phyloP scores from a whole-genome alignment of 2,113 vertebrate genomes.

The Odontesthes bonariensis region DNA sequence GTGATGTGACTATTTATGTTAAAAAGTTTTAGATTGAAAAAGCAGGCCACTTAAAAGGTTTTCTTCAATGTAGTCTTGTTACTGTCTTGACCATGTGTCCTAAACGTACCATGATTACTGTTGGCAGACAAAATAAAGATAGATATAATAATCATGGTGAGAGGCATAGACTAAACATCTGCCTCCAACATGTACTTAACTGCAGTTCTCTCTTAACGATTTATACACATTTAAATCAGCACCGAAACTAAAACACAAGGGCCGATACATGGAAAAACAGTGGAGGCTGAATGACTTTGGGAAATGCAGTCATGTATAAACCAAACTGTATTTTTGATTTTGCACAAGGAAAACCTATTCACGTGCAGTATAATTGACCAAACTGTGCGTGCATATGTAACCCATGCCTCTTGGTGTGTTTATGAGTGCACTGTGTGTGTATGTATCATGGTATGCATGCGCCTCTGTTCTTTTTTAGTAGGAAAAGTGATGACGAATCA shows the following conservation, averaged over 20 bases:
- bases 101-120: conserved; percentile 19
- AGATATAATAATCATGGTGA: conserved; percentile 38
- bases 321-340: background rate
- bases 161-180: conserved; percentile 60
- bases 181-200: conserved; percentile 46
- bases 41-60: background rate
- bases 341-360: background rate
- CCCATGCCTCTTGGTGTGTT: background rate
- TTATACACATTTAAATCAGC: conserved; percentile 46
- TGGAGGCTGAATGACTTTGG: background rate
- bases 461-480: conserved; percentile 36
- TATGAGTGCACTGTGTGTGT: background rate
- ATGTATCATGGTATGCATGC: background rate
- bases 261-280: conserved; percentile 6
- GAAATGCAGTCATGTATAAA: background rate
- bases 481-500: conserved; percentile 49
- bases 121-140: conserved; percentile 34
- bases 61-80: background rate
- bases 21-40: conserved; percentile 27
- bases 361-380: background rate
- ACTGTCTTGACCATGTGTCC: conserved; percentile 12
- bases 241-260: conserved; percentile 26
- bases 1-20: conserved; percentile 39
- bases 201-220: conserved; percentile 28
- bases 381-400: background rate